Evolutionary conservation across 2,888 invertebrate species (phyloP), one percentile per base, ranked within the genome.

Genomic region (Coremacera marginata): DNA sequence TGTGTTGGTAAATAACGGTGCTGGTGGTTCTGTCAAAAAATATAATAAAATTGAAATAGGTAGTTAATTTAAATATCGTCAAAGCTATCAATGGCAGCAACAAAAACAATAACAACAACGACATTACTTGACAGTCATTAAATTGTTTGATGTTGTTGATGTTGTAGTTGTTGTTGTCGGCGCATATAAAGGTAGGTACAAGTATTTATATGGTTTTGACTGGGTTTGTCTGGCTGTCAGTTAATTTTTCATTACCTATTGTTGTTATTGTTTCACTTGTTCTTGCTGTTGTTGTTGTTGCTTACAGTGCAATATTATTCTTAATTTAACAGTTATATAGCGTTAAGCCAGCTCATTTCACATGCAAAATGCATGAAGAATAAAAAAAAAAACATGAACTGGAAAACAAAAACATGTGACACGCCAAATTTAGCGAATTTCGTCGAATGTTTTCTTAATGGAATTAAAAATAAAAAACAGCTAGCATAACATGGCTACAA

Each of bases 311-410:
- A 25, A 60, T 22, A 25, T 60, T 27, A 27, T 60, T 60, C n/a
- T 37, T 37, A 67, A 68, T 49, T 68, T 68, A 51, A 51, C 49
- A 51, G 51, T 51, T 49, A 49, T 49, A 49, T 49, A 68, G 25
- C 68, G 68, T 8, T 51, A 51, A 68, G 68, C 16, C 25, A 16
- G 16, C 63, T 68, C 68, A 74, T 78, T 78, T 78, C 75, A 75
- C 78, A 78, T 78, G 78, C 78, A 75, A 78, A 78, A 78, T 71
- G 73, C 68, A 77, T 68, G 57, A 44, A 44, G 44, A 7, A 2
- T n/a, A n/a, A n/a, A 7, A 44, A 44, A 44, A 37, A 4, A 37
- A 44, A 44, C 11, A 44, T 44, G 44, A 44, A 44, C 11, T 44
- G 44, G 1, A 44, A 44, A 44, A 44, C 44, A 44, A 44, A 44